These are phyloP conservation scores for Phyto melanocephala DNA, from an alignment of 2,888 invertebrate species.

Conservation along the genomic window DNA sequence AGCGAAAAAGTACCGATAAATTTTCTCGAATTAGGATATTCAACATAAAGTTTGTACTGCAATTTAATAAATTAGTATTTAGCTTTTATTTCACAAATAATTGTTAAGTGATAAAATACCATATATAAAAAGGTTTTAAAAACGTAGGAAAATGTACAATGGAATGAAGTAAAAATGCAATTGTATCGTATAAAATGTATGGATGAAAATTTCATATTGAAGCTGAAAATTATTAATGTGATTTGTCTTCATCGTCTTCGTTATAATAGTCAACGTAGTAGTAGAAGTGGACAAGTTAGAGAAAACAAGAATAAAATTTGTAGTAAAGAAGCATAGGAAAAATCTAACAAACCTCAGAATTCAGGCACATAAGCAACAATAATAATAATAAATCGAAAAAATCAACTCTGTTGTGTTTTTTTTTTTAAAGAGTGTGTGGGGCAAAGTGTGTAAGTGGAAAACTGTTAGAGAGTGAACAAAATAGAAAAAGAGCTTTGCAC, in stretches of 20 bases:
- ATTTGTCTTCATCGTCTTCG: constrained; percentile 66
- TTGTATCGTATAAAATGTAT: constrained; percentile 69
- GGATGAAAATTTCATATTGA: constrained; percentile 74
- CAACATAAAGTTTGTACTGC: constrained; percentile 3
- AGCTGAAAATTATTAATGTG: constrained; percentile 72
- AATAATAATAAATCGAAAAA: constrained; percentile 52
- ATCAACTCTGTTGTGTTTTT: constrained; percentile 49
- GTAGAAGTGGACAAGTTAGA: constrained; percentile 71
- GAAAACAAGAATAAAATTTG: constrained; percentile 61
- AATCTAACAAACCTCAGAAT: constrained; percentile 69
- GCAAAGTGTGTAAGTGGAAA: constrained; percentile 8
- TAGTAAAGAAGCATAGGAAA: constrained; percentile 69
- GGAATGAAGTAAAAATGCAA: constrained; percentile 76
- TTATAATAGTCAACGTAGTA: constrained; percentile 58
- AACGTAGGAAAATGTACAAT: constrained; percentile 63
- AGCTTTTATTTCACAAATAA: background rate
- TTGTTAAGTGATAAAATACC: background rate
- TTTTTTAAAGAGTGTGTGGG: background rate
- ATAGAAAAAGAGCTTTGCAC: constrained; percentile 18
- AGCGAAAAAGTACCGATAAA: constrained; percentile 68
- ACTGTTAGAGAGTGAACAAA: constrained; percentile 32
- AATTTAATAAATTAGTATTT: constrained; percentile 28
- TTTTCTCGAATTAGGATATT: constrained; percentile 42
- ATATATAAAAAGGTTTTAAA: background rate
- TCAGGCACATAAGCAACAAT: constrained; percentile 67